Percentiles rank a stretch among this genome's conserved stretches.
phyloP scores from a whole-genome alignment of 2,888 invertebrate species.

The Drosophila paramelanica region DNA sequence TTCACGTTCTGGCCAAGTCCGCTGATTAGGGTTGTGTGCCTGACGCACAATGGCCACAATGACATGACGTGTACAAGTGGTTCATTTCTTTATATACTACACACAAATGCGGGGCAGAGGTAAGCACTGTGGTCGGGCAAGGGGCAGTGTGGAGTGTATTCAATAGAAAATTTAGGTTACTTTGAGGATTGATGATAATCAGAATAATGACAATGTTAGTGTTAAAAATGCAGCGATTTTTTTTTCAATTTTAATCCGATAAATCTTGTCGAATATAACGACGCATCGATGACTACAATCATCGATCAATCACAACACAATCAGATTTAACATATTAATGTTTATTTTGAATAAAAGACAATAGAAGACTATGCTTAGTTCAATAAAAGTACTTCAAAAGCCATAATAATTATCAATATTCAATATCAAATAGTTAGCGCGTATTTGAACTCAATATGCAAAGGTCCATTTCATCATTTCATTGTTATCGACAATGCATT shows the following conservation, averaged over 20 bases:
- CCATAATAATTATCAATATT: not conserved
- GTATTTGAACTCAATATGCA: constrained; percentile 1
- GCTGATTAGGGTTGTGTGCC: constrained; percentile 72
- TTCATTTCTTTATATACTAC: not conserved
- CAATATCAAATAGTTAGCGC: not conserved
- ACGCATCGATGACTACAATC: no score
- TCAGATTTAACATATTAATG: no score
- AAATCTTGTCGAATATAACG: no score
- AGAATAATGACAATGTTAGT: constrained; percentile 3
- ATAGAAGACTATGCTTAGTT: no score
- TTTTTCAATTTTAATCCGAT: no score
- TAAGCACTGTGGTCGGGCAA: not conserved
- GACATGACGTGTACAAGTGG: constrained; percentile 79
- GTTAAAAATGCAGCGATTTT: no score
- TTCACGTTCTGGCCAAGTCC: constrained; percentile 49
- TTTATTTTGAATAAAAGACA: no score
- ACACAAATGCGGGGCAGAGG: not conserved
- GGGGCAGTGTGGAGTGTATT: constrained; percentile 16
- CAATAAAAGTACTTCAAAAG: no score
- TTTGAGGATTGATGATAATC: constrained; percentile 34
- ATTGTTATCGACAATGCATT: constrained; percentile 26
- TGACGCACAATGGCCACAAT: constrained; percentile 65
- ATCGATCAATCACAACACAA: no score
- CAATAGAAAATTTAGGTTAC: constrained; percentile 55
- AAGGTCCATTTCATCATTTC: not conserved